Base-by-base conservation (phyloP, 2,888 invertebrate genomes). In the Archips crataeganus region DNA sequence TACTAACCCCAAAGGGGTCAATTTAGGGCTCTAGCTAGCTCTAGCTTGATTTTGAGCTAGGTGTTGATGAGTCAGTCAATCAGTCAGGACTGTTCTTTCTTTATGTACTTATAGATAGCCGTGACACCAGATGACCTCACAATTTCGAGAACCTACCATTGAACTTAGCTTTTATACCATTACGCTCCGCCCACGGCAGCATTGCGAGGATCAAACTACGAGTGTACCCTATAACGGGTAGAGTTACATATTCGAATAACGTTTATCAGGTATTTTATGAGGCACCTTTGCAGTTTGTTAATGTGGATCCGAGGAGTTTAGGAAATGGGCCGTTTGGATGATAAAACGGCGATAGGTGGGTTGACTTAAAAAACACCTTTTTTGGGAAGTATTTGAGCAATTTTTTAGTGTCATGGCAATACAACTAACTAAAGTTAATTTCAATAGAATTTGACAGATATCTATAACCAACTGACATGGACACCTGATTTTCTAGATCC, bases 251-350 rank as follows among this genome's bases (percentile, higher is more conserved):
- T 32, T 57, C n/a, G 32, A 57, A 45, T 8, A 45, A 11, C 62
- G 45, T 62, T 23, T 62, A 62, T 62, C 23, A 62, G 62, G 62
- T 62, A 23, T 23, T 62, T 62, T 62, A 62, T 62, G 62, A 36
- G 23, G 62, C 45, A 62, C 62, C 45, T 62, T 45, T 6, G 62
- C 62, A 62, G 62, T 62, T 62, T 45, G 23, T 45, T 42, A 62
- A 62, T 11, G n/a, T 42, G 39, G 61, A 61, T 61, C 60, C 42
- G 23, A 32, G 62, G 62, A 62, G 42, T 45, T 11, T 6, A 45
- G 62, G 42, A 23, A 62, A 62, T 23, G 42, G 45, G 62, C 45
- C 62, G 62, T 62, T 62, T 23, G 34, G 62, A 62, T 62, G 62
- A 62, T 62, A 62, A 62, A 45, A n/a, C 3, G 23, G 11, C 1